Evolutionary conservation across 2,797 vertebrate genomes (phyloP), one percentile per base, ranked within the genome.

Genomic region (Smutsia temminckii): DNA sequence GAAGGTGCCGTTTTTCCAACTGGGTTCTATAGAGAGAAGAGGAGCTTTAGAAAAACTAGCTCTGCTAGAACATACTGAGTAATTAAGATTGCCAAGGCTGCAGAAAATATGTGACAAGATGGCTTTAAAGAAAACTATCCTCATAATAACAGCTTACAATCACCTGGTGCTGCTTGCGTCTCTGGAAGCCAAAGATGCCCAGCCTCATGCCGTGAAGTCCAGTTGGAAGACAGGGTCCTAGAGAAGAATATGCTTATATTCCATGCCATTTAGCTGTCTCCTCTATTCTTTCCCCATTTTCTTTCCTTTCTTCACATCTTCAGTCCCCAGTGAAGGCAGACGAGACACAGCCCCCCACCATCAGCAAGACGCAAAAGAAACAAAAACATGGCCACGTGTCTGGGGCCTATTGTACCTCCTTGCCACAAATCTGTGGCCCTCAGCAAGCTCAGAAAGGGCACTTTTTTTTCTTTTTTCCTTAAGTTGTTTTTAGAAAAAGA

Each of bases 21-120:
- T 74, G 74, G 53, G 9, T 49, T 51, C 49, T 51, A 9, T 0
- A 74, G 57, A 72, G 18, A 90, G n/a, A 87, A 55, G 3, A 46
- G 53, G 46, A 49, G 18, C 46, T 68, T 94, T 66, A 71, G 66
- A 71, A 75, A 84, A 93, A 29, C 37, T 13, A 59, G n/a, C 37
- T 75, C n/a, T 3, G 17, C 29, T 51, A 63, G 46, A 64, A 34
- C 57, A 61, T 32, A 27, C 42, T 85, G 61, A 78, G 71, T 80
- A 57, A 75, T 34, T 77, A 59, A 71, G 71, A 42, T 59, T 71
- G 46, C 87, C 94, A 57, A 68, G 11, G n/a, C 91, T 94, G n/a
- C 40, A 72, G 34, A n/a, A 91, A 78, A 63, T 27, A 85, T 0
- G 13, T 18, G 13, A 69, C 21, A 4, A 68, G 14, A 49, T 68